Conservation (phyloP, 2,113 vertebrate genomes). For the Alouatta palliata region DNA sequence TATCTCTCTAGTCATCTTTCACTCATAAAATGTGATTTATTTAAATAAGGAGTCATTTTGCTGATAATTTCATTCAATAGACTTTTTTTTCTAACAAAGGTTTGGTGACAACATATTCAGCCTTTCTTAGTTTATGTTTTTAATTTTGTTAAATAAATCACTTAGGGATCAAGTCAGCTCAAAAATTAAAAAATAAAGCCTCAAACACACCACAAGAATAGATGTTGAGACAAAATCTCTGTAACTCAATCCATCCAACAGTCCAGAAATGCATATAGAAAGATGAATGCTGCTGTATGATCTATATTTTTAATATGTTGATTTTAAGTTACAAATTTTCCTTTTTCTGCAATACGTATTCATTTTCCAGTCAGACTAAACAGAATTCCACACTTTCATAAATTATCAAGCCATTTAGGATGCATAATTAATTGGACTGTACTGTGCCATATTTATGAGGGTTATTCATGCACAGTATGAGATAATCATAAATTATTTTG, state of each 20-base stretch:
- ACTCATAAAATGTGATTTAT: neutral
- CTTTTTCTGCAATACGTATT: conserved; percentile 39
- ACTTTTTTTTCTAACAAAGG: neutral
- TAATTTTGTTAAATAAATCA: conserved; percentile 45
- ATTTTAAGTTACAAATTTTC: conserved; percentile 38
- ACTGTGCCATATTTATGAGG: conserved; percentile 72
- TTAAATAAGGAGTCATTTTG: neutral
- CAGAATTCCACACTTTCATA: conserved; percentile 66
- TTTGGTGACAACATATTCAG: neutral
- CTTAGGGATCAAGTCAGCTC: neutral
- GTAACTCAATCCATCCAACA: neutral
- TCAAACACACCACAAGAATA: conserved; percentile 14
- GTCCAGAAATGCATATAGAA: neutral
- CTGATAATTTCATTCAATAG: neutral
- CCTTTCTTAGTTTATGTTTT: conserved; percentile 6
- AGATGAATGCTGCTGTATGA: neutral
- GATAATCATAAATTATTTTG: conserved; percentile 78
- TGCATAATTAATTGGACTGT: conserved; percentile 68
- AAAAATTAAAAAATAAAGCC: neutral
- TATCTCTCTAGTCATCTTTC: neutral
- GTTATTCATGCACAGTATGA: conserved; percentile 70
- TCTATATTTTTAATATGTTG: neutral
- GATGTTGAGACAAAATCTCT: conserved; percentile 19
- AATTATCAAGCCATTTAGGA: conserved; percentile 64
- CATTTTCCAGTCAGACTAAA: conserved; percentile 36